Conservation (phyloP, 2,888 invertebrate species). For the Endotricha flammealis region DNA sequence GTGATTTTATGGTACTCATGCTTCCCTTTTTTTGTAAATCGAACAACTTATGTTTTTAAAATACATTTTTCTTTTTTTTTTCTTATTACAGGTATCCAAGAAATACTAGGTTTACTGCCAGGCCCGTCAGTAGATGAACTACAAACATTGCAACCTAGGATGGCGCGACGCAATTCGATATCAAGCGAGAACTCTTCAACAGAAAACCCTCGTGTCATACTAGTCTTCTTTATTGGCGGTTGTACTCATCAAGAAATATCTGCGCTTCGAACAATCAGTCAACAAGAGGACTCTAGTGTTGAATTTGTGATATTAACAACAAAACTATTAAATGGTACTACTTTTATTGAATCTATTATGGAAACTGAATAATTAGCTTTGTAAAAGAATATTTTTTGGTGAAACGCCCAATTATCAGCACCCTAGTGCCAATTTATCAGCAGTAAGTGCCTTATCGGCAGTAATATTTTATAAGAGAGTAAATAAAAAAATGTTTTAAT, state of each 20-base stretch:
- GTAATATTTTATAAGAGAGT: no score
- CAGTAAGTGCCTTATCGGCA: no score
- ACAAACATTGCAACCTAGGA: slow-evolving; percentile 78
- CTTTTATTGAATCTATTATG: slow-evolving; percentile 88
- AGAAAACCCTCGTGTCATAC: slow-evolving; percentile 83
- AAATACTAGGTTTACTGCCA: slow-evolving; percentile 89
- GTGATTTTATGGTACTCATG: no score
- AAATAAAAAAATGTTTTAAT: no score
- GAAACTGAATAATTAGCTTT: slow-evolving; percentile 72
- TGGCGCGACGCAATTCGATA: slow-evolving; percentile 75
- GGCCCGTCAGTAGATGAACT: slow-evolving; percentile 86
- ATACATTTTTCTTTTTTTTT: not conserved
- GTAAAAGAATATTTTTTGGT: no score
- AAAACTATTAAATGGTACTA: slow-evolving; percentile 92
- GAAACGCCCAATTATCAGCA: no score
- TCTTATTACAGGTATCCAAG: slow-evolving; percentile 81
- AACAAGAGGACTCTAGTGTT: slow-evolving; percentile 88
- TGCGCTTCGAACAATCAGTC: slow-evolving; percentile 84
- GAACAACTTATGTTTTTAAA: no score
- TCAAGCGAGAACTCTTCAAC: slow-evolving; percentile 78
- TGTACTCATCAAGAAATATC: slow-evolving; percentile 97
- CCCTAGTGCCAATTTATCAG: no score
- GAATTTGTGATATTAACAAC: slow-evolving; percentile 95
- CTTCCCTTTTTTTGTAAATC: no score
- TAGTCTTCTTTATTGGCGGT: slow-evolving; percentile 98